Base-by-base conservation (phyloP, 2,797 vertebrate species). In the Malacoctenus gilli region DNA sequence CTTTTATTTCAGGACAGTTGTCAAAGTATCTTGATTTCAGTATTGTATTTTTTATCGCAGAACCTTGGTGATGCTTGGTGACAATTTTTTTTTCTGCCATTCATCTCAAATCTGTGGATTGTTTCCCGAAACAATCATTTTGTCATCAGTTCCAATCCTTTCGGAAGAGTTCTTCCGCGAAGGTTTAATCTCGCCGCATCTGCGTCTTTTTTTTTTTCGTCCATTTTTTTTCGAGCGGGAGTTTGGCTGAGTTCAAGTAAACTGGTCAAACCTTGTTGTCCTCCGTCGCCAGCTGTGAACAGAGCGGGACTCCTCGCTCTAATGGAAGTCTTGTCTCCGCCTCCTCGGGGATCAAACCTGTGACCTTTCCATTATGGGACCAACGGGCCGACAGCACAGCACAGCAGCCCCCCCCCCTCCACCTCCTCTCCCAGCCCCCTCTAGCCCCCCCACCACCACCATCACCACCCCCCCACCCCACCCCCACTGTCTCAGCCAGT, bases 271-370 rank as follows among this genome's bases (percentile, higher is more conserved):
- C 9, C 28, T 47, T 15, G 7, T n/a, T n/a, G n/a, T 16, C 37
- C 20, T 28, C 18, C 8, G 15, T 1, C 28, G 25, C 14, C 38
- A 7, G 16, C 47, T 10, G 13, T 12, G 7, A 39, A 31, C 57
- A 9, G 30, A 58, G n/a, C 48, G n/a, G 9, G 2, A 54, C 15
- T 64, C 28, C 13, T 9, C 35, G 49, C 16, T 71, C 72, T 85
- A 77, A 80, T 79, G 77, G 84, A 82, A 75, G 62, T 56, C 64
- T 41, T 55, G 68, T 80, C 43, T 56, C 37, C 16, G 6, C 48
- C 2, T 70, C 82, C 77, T 58, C 22, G 1, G 75, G 69, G 75
- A 77, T 59, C 46, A 63, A 67, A 75, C 56, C 50, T 68, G 70
- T 53, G 70, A 81, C 60, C 56, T 67, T 76, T 74, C 69, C 50